These are phyloP conservation scores for Drosophila pandora DNA, from an alignment of 1,140 invertebrate genomes.

Conservation along the genomic window DNA sequence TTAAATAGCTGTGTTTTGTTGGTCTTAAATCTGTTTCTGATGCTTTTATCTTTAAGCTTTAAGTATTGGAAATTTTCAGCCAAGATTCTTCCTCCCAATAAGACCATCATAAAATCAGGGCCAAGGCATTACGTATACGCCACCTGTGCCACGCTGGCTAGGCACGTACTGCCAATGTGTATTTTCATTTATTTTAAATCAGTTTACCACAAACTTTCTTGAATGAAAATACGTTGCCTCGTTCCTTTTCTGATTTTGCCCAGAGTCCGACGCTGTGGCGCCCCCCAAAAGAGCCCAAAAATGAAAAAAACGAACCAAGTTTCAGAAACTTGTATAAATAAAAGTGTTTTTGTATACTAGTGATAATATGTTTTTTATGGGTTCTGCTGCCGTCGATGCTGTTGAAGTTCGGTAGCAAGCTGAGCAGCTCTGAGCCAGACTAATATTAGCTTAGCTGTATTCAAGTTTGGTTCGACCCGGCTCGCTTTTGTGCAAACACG, in stretches of 20 bases:
- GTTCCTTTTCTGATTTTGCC: conserved; percentile 1
- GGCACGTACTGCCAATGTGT: conserved; percentile 61
- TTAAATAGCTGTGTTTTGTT: neutral
- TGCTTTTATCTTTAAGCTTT: neutral
- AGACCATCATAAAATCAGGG: conserved; percentile 21
- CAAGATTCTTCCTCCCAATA: neutral
- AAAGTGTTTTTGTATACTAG: conserved; percentile 44
- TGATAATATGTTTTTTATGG: conserved; percentile 47
- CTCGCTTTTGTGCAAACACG: conserved; percentile 65
- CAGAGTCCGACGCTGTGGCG: conserved; percentile 24
- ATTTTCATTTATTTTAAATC: conserved; percentile 53
- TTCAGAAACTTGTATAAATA: conserved; percentile 48
- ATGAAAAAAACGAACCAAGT: conserved; percentile 18
- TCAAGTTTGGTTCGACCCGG: conserved; percentile 61
- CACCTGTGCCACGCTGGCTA: conserved; percentile 33
- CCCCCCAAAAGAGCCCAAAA: conserved; percentile 15
- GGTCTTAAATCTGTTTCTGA: neutral
- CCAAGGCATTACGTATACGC: conserved; percentile 57
- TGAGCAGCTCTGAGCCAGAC: conserved; percentile 55
- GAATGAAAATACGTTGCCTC: conserved; percentile 20
- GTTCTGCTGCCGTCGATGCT: conserved; percentile 21
- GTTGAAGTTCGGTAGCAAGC: conserved; percentile 36
- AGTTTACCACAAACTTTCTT: conserved; percentile 49
- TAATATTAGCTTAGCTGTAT: conserved; percentile 78
- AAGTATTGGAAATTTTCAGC: neutral